Evolutionary conservation across 2,888 invertebrate species (phyloP), one percentile per base, ranked within the genome.

Genomic region (Acrobeloides nanus): DNA sequence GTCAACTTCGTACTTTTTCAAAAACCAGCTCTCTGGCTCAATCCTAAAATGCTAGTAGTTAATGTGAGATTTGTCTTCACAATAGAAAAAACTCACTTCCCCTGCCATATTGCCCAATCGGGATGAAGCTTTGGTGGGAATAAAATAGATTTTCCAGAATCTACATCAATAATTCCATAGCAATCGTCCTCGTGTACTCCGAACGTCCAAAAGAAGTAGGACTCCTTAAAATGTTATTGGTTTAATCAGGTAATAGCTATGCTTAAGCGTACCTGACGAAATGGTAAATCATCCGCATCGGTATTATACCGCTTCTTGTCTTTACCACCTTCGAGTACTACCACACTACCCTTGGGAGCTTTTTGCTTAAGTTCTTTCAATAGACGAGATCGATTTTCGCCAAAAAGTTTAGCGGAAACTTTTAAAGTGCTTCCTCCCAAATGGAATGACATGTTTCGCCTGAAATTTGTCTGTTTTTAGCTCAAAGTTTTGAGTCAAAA

Each of bases 191-290:
- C 93, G 57, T 85, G 81, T 0, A 87, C 90, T 10, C 93, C 95
- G 76, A 92, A 90, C 3, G 84, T 74, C 87, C 95, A 97, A 74
- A 87, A 89, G 73, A 97, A 97, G 74, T 85, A 97, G 0, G 93
- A 87, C 77, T 97, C 97, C 85, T 89, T 73, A 17, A 53, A 39
- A n/a, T n/a, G n/a, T n/a, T n/a, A n/a, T n/a, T n/a, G n/a, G n/a
- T n/a, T 8, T 18, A 12, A 8, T n/a, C n/a, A n/a, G n/a, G n/a
- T n/a, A n/a, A n/a, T n/a, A n/a, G n/a, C n/a, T n/a, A n/a, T n/a
- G n/a, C n/a, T n/a, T n/a, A n/a, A n/a, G n/a, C 33, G 15, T 4
- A 57, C 61, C 54, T 68, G 68, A 42, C 68, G 50, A 54, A 68
- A 68, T 4, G 68, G 64, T 18, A 68, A 51, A 41, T 68, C 68